Percentiles rank a stretch among this genome's conserved stretches.
These are phyloP conservation scores for Catharus ustulatus DNA, from an alignment of 2,797 vertebrate species.

Conservation along the genomic window DNA sequence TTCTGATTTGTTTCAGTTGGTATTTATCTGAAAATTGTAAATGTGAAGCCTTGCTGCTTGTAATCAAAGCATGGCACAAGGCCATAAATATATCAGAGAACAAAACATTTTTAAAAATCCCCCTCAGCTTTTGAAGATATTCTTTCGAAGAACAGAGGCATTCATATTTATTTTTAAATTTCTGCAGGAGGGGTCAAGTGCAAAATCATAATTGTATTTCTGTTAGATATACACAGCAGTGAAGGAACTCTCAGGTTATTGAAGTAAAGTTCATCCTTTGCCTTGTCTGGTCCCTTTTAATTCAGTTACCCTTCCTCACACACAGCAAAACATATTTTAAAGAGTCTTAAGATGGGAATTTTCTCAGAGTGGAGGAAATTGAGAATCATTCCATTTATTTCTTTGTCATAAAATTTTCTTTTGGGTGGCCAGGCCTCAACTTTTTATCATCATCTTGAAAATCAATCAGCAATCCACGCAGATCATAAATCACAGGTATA, in stretches of 20 bases:
- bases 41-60: not conserved
- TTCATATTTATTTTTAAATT: slow-evolving; percentile 10
- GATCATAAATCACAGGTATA: not conserved
- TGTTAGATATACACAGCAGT: not conserved
- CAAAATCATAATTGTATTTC: not conserved
- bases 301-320: not conserved
- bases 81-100: not conserved
- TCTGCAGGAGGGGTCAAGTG: not conserved
- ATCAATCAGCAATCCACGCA: not conserved
- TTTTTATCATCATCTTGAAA: not conserved
- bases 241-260: not conserved
- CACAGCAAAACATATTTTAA: not conserved
- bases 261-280: not conserved
- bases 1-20: slow-evolving; percentile 9
- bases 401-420: not conserved
- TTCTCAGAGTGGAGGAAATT: not conserved
- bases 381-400: not conserved
- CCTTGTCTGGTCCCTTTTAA: not conserved
- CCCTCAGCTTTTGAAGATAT: not conserved
- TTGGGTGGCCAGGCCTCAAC: not conserved
- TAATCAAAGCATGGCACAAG: not conserved
- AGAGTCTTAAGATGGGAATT: not conserved
- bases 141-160: not conserved
- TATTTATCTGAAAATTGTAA: not conserved
- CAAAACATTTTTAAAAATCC: not conserved